Evolutionary conservation across 2,797 vertebrate genomes (phyloP).

Genomic region (Pygocentrus nattereri): DNA sequence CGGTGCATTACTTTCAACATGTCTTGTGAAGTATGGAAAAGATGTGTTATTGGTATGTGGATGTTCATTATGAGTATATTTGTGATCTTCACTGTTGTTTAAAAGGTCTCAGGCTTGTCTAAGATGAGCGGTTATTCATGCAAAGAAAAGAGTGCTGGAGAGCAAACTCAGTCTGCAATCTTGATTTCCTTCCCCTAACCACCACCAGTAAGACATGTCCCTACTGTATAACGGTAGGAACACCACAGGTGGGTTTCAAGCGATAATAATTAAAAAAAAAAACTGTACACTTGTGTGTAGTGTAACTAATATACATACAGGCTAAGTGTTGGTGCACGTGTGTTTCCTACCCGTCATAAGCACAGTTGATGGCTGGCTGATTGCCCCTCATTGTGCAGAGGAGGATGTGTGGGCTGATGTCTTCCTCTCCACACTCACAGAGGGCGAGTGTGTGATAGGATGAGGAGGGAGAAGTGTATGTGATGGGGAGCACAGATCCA

Average conservation of each 20-base stretch:
- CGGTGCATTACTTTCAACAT: neutral
- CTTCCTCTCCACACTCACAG: conserved; percentile 37
- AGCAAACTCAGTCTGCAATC: conserved; percentile 67
- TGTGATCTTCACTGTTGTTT: neutral
- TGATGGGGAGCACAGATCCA: conserved; percentile 55
- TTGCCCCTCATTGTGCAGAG: conserved; percentile 50
- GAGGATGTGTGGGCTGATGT: conserved; percentile 55
- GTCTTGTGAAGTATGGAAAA: neutral
- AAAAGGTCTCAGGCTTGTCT: conserved; percentile 69
- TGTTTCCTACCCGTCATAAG: conserved; percentile 34
- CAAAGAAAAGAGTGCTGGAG: conserved; percentile 65
- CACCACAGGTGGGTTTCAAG: conserved; percentile 50
- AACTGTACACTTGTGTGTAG: neutral
- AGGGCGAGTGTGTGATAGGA: conserved; percentile 25
- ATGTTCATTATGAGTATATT: neutral
- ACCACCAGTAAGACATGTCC: conserved; percentile 58
- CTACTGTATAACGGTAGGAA: conserved; percentile 42
- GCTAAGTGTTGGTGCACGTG: conserved; percentile 33
- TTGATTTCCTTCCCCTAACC: conserved; percentile 74
- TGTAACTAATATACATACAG: neutral
- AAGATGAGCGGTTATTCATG: conserved; percentile 69
- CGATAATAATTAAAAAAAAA: conserved; percentile 25
- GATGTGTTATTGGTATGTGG: neutral
- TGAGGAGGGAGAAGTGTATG: conserved; percentile 35
- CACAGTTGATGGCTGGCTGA: conserved; percentile 38